Percentiles rank a stretch among this genome's conserved stretches.
Conservation (phyloP, 2,888 invertebrate species). For the Calameuta idolon region DNA sequence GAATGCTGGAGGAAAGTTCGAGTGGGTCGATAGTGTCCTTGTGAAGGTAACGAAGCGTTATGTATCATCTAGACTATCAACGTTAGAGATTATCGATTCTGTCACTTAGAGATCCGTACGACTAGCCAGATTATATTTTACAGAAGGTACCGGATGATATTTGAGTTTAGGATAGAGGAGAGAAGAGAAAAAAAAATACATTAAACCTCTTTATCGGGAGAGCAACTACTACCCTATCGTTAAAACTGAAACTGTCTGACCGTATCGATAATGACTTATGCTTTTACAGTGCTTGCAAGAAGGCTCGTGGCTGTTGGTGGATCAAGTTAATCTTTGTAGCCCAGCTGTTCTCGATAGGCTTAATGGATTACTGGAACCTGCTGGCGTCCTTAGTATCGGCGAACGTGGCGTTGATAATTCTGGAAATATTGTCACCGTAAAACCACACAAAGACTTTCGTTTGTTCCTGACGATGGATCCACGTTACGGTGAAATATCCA, state of each 20-base stretch:
- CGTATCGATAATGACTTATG: constrained; percentile 14
- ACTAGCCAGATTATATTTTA: background rate
- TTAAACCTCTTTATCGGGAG: background rate
- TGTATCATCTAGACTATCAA: background rate
- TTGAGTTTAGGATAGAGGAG: background rate
- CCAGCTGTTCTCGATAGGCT: constrained; percentile 96
- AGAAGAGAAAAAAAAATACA: background rate
- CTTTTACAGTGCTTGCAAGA: constrained; percentile 76
- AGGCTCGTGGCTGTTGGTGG: constrained; percentile 87
- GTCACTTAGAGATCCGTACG: background rate
- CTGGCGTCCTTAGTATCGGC: constrained; percentile 88
- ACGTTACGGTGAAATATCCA: constrained; percentile 93
- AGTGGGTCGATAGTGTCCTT: constrained; percentile 91
- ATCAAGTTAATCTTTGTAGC: constrained; percentile 96
- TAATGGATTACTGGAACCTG: constrained; percentile 94
- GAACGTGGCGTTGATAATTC: constrained; percentile 86
- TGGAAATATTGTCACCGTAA: constrained; percentile 79
- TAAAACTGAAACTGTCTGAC: background rate
- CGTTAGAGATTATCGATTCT: background rate
- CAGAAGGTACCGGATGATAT: background rate
- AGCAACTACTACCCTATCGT: background rate
- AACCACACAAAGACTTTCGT: constrained; percentile 91
- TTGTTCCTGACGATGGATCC: constrained; percentile 96
- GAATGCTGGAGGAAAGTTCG: constrained; percentile 90
- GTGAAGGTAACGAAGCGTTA: constrained; percentile 73